Evolutionary conservation across 1,140 invertebrate species (phyloP).

Genomic region (Radopholus similis): DNA sequence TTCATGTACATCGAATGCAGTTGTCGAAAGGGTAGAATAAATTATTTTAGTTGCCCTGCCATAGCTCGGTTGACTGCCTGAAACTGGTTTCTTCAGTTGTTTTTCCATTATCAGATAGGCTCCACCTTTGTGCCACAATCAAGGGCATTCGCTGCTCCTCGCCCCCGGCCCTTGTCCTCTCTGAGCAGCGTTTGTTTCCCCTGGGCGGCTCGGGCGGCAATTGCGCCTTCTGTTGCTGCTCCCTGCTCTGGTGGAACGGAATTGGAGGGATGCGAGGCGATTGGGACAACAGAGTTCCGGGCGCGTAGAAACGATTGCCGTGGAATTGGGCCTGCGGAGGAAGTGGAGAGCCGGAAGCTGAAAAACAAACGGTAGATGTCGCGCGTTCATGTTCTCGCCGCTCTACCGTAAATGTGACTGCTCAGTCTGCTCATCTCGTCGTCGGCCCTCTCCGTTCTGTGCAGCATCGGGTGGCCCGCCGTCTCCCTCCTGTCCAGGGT

Average conservation of each 20-base stretch:
- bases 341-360: conserved; percentile 23
- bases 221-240: background rate
- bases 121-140: conserved; percentile 9
- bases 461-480: conserved; percentile 14
- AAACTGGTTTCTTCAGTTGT: no score
- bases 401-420: conserved; percentile 29
- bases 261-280: no score
- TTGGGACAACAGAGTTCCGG: no score
- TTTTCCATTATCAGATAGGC: no score
- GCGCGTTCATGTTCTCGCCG: background rate
- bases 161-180: no score
- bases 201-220: background rate
- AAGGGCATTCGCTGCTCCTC: conserved; percentile 14
- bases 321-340: background rate
- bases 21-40: no score
- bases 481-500: conserved; percentile 16
- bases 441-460: conserved; percentile 22
- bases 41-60: no score
- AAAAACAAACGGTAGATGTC: background rate
- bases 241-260: no score
- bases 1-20: no score
- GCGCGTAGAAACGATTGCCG: background rate
- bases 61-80: no score
- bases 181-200: background rate
- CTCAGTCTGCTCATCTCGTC: conserved; percentile 34